A percentile compares a stretch with the other conserved stretches of the same genome.
Conservation (phyloP, 2,888 invertebrate species). For the Troilus luridus region DNA sequence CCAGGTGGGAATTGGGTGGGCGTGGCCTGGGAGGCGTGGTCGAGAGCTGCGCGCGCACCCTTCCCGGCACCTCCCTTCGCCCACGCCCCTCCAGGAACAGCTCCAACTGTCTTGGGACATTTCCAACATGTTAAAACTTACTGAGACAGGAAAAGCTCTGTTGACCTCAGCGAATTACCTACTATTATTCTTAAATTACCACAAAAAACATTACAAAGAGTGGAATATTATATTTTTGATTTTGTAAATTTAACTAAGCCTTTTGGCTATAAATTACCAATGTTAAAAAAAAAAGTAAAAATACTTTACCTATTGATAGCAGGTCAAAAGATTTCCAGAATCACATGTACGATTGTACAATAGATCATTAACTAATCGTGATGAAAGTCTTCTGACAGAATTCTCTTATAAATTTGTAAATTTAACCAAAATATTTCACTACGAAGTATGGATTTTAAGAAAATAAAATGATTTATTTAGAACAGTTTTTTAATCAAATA, state of each 20-base stretch:
- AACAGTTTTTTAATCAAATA: no score
- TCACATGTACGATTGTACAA: no score
- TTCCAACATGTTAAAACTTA: slow-evolving; percentile 16
- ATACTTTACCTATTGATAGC: neutral
- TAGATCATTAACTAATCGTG: no score
- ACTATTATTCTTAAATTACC: slow-evolving; percentile 8
- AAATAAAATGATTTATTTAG: no score
- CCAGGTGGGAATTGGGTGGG: slow-evolving; percentile 42
- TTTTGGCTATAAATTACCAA: neutral
- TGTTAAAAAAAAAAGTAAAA: neutral
- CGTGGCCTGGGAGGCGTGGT: slow-evolving; percentile 48
- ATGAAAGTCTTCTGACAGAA: no score
- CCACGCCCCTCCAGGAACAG: neutral
- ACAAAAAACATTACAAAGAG: neutral
- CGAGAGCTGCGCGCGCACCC: neutral
- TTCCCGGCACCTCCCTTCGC: neutral
- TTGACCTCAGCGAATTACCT: slow-evolving; percentile 22
- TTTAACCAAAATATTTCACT: no score
- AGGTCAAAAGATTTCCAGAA: neutral
- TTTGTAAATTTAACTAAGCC: neutral
- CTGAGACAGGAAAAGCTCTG: slow-evolving; percentile 12
- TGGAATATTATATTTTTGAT: no score
- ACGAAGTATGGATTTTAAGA: no score
- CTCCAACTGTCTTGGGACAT: slow-evolving; percentile 42
- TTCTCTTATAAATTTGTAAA: no score